Conservation (phyloP, 2,113 vertebrate species). For the Rhinolophus sinicus region DNA sequence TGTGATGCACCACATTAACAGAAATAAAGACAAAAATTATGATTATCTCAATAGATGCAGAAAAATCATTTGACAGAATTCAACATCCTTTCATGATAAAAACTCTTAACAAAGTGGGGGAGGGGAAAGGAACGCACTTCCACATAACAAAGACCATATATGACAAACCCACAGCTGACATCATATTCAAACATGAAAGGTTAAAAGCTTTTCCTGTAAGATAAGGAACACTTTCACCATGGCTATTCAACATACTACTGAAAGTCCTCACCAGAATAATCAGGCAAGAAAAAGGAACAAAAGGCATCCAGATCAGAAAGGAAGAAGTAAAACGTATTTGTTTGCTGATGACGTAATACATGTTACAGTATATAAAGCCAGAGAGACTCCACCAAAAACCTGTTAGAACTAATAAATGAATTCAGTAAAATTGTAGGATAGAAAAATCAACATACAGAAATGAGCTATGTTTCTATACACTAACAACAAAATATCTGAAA, state of each 20-base stretch:
- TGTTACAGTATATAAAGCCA: neutral
- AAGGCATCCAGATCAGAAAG: neutral
- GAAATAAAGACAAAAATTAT: neutral
- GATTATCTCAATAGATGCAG: neutral
- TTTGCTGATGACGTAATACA: neutral
- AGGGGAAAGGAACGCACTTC: neutral
- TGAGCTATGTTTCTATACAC: neutral
- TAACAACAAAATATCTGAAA: neutral
- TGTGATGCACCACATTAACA: neutral
- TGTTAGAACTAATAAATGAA: neutral
- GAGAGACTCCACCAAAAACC: neutral
- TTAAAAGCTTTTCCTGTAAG: neutral
- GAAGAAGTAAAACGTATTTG: neutral
- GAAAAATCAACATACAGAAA: neutral
- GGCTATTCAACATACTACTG: neutral
- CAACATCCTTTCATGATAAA: neutral
- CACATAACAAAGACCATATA: neutral
- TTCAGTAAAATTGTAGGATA: neutral
- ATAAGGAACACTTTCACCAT: neutral
- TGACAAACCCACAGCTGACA: neutral
- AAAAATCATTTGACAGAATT: neutral
- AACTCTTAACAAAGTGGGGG: neutral
- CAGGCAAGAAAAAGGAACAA: neutral
- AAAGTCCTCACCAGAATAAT: neutral
- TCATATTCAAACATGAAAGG: neutral